Base-by-base conservation (phyloP, 2,888 invertebrate genomes). In the Tridacna gigas region DNA sequence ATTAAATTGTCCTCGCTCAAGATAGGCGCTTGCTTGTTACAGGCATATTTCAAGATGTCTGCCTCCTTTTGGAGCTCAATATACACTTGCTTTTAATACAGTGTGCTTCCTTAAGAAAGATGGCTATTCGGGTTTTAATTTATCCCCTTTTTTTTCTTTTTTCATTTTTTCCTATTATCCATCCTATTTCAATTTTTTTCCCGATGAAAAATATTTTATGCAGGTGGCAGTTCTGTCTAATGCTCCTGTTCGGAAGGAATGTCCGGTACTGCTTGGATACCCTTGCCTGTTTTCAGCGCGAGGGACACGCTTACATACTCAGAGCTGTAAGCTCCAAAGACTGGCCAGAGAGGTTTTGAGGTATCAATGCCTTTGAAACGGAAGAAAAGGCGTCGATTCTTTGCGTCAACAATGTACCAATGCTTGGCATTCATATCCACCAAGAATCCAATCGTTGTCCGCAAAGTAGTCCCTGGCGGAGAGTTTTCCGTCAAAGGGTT, bases 291-390 rank as follows among this genome's bases (percentile, higher is more conserved):
- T 25, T 85, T 86, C 25, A 90, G 77, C 1, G 87, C 88, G 63
- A 90, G 60, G 0, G 88, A 85, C 0, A 89, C 85, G 63, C 87
- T 85, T 2, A 89, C 86, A 51, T 89, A 82, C 61, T 90, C 90
- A 0, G 89, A 87, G 47, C 89, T 89, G 75, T 90, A 90, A 9
- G 88, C 84, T 15, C 89, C 90, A 82, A 90, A 90, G 7, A 88
- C 83, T 0, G 90, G 90, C 90, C 90, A 90, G 0, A 90, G 76
- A 0, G 90, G 87, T 22, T 89, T 89, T 0, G 82, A 83, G 0
- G 84, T 84, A 63, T 90, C 90, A n/a, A 90, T 84, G 61, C 81
- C 81, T 69, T 85, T 86, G 47, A 90, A 90, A 18, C 88, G 74
- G 65, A 80, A 86, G 78, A 90, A 87, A 13, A 88, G 77, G 13